Percentiles rank a stretch among this genome's conserved stretches.
phyloP scores from a whole-genome alignment of 2,797 vertebrate species.

The Enteromius unitaeniatus region DNA sequence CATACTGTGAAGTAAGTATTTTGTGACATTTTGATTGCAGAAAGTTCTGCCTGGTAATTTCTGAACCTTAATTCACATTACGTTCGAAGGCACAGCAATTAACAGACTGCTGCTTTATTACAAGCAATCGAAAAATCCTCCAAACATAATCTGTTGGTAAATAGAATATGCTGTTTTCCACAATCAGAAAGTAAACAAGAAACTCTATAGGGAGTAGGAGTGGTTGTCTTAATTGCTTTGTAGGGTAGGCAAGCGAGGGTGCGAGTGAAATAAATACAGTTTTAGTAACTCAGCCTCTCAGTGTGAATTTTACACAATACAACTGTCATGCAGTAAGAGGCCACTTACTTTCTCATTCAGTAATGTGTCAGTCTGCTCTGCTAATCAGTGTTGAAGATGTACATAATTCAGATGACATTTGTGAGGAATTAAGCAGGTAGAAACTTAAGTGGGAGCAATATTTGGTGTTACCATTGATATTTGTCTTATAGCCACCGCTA shows the following conservation, averaged over 20 bases:
- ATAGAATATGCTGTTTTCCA: conserved; percentile 64
- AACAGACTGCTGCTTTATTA: conserved; percentile 68
- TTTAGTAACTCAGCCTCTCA: conserved; percentile 57
- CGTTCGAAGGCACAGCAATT: conserved; percentile 63
- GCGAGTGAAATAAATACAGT: conserved; percentile 61
- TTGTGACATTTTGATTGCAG: conserved; percentile 44
- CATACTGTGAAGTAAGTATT: conserved; percentile 2
- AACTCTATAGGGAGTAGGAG: conserved; percentile 51
- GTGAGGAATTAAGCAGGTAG: not conserved
- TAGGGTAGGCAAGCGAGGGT: conserved; percentile 57
- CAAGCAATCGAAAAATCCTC: conserved; percentile 68
- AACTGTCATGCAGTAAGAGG: conserved; percentile 39
- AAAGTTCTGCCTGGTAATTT: conserved; percentile 25
- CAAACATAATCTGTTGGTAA: conserved; percentile 70
- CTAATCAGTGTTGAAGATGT: conserved; percentile 19
- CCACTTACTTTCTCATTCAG: conserved; percentile 7
- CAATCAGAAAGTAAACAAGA: conserved; percentile 73
- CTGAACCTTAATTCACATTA: conserved; percentile 53
- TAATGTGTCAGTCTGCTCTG: not conserved
- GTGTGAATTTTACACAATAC: conserved; percentile 63
- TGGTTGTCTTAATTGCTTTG: conserved; percentile 36
- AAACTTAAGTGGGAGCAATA: not conserved
- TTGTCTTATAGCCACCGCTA: not conserved
- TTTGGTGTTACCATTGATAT: not conserved
- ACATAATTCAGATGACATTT: conserved; percentile 7